Evolutionary conservation across 2,113 vertebrate species (phyloP).

Genomic region (Tenebrosternarchus preto): DNA sequence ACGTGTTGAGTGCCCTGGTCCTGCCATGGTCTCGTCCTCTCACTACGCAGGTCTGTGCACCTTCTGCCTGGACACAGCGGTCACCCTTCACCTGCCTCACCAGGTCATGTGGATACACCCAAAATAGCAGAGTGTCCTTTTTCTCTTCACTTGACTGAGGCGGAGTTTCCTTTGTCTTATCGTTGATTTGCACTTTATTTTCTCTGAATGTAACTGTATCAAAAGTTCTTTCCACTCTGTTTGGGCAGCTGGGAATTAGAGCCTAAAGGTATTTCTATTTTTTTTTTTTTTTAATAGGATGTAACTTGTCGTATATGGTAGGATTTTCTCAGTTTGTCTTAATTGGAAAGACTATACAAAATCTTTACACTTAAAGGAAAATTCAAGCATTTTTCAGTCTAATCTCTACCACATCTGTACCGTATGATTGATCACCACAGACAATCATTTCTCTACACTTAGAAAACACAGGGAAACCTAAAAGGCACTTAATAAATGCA

Average conservation of each 20-base stretch:
- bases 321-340: background rate
- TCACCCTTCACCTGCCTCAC: conserved; percentile 35
- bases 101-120: conserved; percentile 44
- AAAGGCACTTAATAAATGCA: too few species aligned
- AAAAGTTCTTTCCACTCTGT: conserved; percentile 37
- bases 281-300: conserved; percentile 28
- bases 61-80: conserved; percentile 6
- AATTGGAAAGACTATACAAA: background rate
- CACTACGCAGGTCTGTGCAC: conserved; percentile 16
- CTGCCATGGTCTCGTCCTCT: background rate
- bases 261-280: conserved; percentile 33
- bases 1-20: conserved; percentile 2
- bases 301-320: conserved; percentile 6
- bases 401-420: too few species aligned
- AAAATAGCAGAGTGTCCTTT: conserved; percentile 23
- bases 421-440: too few species aligned
- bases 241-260: conserved; percentile 52
- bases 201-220: conserved; percentile 32
- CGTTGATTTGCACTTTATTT: conserved; percentile 43
- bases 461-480: too few species aligned
- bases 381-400: too few species aligned
- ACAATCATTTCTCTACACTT: too few species aligned
- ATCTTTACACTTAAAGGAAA: too few species aligned
- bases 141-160: background rate
- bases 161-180: conserved; percentile 27